Evolutionary conservation across 2,888 invertebrate genomes (phyloP), one percentile per base, ranked within the genome.

Genomic region (Lepidochrysops patricia): DNA sequence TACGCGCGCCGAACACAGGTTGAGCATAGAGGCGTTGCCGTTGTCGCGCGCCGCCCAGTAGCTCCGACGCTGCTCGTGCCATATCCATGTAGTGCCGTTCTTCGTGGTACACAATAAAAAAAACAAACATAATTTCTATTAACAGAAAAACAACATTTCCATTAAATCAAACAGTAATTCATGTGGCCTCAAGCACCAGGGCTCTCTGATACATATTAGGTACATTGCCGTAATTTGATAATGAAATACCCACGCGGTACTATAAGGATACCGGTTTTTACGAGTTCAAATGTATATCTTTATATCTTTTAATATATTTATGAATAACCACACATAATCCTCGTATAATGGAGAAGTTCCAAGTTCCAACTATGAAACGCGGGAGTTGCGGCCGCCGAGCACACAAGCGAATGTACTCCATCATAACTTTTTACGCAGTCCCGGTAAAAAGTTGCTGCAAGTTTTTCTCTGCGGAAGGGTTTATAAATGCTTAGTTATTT

Each of bases 1-100:
- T 0, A 79, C 67, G 12, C 64, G 68, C 13, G 82, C 77, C 0
- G 84, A 86, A 62, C 89, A 89, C 0, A 86, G 70, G 67, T 89
- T 83, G 1, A 88, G 57, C 0, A 82, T 0, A 0, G 80, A 77
- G 57, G 82, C 84, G 19, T 75, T 73, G 65, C 82, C 84, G 19
- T 75, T 73, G 65, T 76, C 72, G 1, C 58, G 57, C 1, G 72
- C 66, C 1, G 72, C 82, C 63, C 69, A 88, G 67, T 72, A 84
- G 0, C 79, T 76, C 1, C 70, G 67, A 1, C 84, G 73, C 1
- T 61, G 58, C 19, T 75, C 79, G 58, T 81, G 70, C 76, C 80
- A 82, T n/a, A 58, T 64, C 86, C 87, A 88, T 1, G 65, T 63
- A 1, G 73, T 72, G 32, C 71, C 63, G 59, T 68, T 68, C 15